Base-by-base conservation (phyloP, 64 coral and sea anemone genomes). In the Trachythela sp. region DNA sequence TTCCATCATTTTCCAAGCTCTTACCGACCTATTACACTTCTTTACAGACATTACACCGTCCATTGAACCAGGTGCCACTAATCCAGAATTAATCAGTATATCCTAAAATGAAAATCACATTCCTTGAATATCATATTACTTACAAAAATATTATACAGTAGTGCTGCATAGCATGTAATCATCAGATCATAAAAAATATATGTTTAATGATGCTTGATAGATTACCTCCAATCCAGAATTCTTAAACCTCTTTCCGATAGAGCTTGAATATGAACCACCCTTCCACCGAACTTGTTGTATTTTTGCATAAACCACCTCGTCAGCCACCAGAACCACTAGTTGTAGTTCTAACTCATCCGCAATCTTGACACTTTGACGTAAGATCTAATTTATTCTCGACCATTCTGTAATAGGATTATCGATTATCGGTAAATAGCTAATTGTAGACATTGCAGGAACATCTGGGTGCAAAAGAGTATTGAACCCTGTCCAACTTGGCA, bases 151-250 rank as follows among this genome's bases (percentile, higher is more conserved):
- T n/a, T 68, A 31, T 68, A 6, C 5, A 68, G 59, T 68, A 68
- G 20, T 68, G 59, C 2, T n/a, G 20, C 59, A 6, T 45, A 45
- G 42, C 42, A 68, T 68, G 59, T 68, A 31, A 3, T n/a, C 3
- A 31, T n/a, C 15, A 31, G 59, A 31, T n/a, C 20, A 68, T n/a
- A n/a, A n/a, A 14, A 68, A 68, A 68, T 68, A n/a, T n/a, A n/a
- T n/a, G 59, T 68, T 22, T 68, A n/a, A 68, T 22, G 20, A 22
- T 68, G 20, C 59, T 68, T 68, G 30, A 68, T 68, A 68, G 4
- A 68, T 68, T 68, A 68, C 59, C 59, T 68, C 59, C 59, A 68
- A 14, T 68, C 59, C 59, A 5, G 59, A 68, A 68, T 68, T 68
- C 20, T 31, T 22, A 22, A 68, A 68, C 59, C 59, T 5, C 59